Conservation (phyloP, 2,113 vertebrate species). For the Tupaia tana region DNA sequence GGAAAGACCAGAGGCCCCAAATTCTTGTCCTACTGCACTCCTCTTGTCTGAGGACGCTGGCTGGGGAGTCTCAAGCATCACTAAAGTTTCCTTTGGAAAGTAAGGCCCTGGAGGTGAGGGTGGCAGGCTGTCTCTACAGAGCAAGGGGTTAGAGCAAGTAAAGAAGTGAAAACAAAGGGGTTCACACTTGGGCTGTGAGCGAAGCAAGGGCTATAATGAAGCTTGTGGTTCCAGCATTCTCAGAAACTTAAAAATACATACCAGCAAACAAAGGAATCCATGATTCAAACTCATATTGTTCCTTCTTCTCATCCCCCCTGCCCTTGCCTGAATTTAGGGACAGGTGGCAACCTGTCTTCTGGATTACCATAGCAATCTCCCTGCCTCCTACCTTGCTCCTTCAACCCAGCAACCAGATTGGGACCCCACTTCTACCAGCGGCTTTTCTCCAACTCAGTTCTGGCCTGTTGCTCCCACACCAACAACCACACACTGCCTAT, state of each 20-base stretch:
- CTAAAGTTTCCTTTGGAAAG: neutral
- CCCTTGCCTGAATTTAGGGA: neutral
- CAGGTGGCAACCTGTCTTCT: neutral
- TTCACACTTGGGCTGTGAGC: neutral
- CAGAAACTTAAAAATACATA: neutral
- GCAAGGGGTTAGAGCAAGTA: neutral
- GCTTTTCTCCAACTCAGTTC: neutral
- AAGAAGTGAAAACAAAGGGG: neutral
- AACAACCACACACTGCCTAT: neutral
- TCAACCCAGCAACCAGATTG: neutral
- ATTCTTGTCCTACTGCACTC: neutral
- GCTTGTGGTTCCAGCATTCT: neutral
- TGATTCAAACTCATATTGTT: neutral
- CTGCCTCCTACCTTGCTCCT: neutral
- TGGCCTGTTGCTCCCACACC: neutral
- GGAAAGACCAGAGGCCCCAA: neutral
- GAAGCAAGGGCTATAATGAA: neutral
- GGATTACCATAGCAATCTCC: rapidly evolving
- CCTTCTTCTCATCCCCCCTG: neutral
- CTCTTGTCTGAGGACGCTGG: neutral
- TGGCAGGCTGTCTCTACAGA: neutral
- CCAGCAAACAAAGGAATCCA: neutral
- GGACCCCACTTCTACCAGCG: neutral
- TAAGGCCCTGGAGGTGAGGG: neutral
- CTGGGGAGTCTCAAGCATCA: neutral